These are phyloP conservation scores for Falco naumanni DNA, from an alignment of 2,797 vertebrate genomes.

Conservation along the genomic window DNA sequence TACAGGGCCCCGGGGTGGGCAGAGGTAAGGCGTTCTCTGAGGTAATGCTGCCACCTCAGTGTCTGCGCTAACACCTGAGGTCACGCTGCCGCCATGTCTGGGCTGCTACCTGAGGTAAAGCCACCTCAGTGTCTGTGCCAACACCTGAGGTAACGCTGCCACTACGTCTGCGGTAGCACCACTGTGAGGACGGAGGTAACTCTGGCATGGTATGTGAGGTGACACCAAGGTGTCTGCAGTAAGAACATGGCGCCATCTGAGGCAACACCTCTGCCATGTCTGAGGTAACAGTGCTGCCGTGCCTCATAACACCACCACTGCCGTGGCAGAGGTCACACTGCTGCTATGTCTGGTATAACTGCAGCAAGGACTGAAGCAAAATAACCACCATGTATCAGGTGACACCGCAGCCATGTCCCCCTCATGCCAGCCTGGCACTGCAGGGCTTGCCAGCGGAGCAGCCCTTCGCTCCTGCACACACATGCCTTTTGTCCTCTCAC, in stretches of 20 bases:
- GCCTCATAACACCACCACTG: no score
- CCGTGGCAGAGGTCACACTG: no score
- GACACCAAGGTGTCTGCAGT: not conserved
- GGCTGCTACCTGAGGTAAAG: not conserved
- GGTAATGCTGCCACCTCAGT: not conserved
- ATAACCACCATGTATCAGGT: rapidly evolving
- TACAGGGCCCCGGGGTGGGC: not conserved
- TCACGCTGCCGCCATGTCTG: rapidly evolving
- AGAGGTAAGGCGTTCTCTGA: not conserved
- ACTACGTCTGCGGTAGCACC: not conserved
- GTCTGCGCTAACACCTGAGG: rapidly evolving
- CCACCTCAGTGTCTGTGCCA: not conserved
- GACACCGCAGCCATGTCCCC: rapidly evolving
- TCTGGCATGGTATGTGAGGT: rapidly evolving
- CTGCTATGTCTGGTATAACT: not conserved
- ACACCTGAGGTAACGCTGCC: no score
- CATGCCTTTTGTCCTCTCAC: no score
- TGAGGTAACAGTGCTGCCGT: no score
- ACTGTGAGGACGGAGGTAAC: no score
- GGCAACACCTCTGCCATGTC: no score
- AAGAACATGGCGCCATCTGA: not conserved
- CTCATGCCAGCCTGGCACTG: not conserved
- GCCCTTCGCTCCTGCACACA: rapidly evolving
- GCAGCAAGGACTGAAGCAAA: no score
- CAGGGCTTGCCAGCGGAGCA: not conserved